These are phyloP conservation scores for Xiphophorus couchianus DNA, from an alignment of 2,113 vertebrate species.

Conservation along the genomic window DNA sequence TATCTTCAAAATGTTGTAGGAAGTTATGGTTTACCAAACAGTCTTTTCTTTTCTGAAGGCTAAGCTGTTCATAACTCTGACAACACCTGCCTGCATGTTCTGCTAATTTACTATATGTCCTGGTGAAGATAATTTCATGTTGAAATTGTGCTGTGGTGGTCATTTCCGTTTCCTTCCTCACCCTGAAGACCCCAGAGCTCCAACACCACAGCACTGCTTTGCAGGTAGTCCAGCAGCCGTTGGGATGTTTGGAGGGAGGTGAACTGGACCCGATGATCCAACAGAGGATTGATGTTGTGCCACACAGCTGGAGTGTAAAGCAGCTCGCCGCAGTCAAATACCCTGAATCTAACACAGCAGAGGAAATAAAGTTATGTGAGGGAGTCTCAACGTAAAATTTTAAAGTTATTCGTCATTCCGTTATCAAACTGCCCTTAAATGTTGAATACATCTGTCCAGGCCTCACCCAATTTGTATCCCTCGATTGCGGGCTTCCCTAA, in stretches of 20 bases:
- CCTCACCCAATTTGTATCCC: conserved; percentile 87
- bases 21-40: too few species aligned
- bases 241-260: conserved; percentile 79
- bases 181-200: conserved; percentile 92
- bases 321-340: conserved; percentile 80
- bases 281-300: conserved; percentile 83
- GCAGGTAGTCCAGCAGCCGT: conserved; percentile 84
- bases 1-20: too few species aligned
- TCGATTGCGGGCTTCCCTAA: conserved; percentile 79
- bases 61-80: too few species aligned
- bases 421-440: neutral
- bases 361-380: neutral
- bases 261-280: conserved; percentile 84
- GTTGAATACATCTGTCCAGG: neutral
- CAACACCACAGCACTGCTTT: conserved; percentile 87
- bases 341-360: conserved; percentile 78
- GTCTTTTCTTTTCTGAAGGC: too few species aligned
- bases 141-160: too few species aligned
- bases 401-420: neutral
- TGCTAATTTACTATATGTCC: too few species aligned
- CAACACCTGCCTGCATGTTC: too few species aligned
- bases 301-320: conserved; percentile 85
- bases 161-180: conserved; percentile 43
- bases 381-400: neutral
- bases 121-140: too few species aligned